Conservation (phyloP, 23 tunicate species). For the Aplidium turbinatum region DNA sequence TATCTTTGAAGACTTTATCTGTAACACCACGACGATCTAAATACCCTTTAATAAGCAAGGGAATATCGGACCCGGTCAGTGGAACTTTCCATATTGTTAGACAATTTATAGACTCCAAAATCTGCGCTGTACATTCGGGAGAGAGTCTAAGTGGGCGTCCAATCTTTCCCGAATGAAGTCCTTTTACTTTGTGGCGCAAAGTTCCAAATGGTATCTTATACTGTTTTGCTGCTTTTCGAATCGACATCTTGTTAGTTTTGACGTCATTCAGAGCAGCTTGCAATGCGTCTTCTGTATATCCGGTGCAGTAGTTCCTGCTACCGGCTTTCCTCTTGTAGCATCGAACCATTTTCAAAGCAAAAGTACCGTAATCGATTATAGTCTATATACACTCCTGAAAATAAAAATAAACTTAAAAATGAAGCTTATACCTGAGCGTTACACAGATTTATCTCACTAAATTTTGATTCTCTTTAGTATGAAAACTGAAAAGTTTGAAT, state of each 20-base stretch:
- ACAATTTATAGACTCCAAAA: not conserved
- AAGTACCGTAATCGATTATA: too few relatives aligned
- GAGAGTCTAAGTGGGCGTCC: conserved; percentile 10
- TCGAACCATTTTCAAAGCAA: too few relatives aligned
- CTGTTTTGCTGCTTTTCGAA: not conserved
- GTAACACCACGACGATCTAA: not conserved
- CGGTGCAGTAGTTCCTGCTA: too few relatives aligned
- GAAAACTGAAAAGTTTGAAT: too few relatives aligned
- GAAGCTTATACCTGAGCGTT: too few relatives aligned
- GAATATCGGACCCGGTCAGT: not conserved
- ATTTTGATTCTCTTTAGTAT: too few relatives aligned
- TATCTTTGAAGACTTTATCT: not conserved
- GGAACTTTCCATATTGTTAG: conserved; percentile 15
- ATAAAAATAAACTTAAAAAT: too few relatives aligned
- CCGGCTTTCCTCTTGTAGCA: too few relatives aligned
- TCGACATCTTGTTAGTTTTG: not conserved
- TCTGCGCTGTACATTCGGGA: conserved; percentile 1
- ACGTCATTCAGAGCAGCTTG: too few relatives aligned
- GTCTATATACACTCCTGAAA: too few relatives aligned
- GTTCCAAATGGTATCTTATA: conserved; percentile 25
- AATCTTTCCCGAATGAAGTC: not conserved
- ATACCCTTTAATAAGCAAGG: not conserved
- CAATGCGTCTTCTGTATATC: too few relatives aligned
- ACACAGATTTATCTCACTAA: too few relatives aligned
- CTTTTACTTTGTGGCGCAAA: not conserved